Evolutionary conservation across 2,888 invertebrate species (phyloP).

Genomic region (Eilema depressum): DNA sequence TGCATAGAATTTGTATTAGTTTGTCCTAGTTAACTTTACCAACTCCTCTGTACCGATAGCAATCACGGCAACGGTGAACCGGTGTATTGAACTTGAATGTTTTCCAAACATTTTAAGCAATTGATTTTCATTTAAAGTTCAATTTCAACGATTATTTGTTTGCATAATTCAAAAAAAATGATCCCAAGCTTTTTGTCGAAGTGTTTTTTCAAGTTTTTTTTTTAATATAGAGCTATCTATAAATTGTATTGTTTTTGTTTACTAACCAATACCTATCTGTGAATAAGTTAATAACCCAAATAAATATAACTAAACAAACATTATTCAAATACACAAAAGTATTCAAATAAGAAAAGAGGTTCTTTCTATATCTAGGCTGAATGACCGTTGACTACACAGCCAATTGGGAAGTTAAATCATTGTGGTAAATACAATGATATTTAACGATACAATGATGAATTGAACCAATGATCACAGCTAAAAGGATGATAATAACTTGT

Average conservation of each 20-base stretch:
- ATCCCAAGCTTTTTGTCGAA: slow-evolving; percentile 16
- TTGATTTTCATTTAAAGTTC: background rate
- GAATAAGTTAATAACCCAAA: slow-evolving; percentile 51
- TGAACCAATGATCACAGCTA: background rate
- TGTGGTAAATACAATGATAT: slow-evolving; percentile 1
- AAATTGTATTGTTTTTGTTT: slow-evolving; percentile 25
- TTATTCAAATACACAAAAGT: background rate
- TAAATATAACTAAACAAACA: slow-evolving; percentile 13
- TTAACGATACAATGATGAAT: background rate
- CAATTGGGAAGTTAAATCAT: background rate
- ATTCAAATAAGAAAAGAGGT: background rate
- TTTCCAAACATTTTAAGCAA: background rate
- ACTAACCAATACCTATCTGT: slow-evolving; percentile 49
- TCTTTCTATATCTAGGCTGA: background rate
- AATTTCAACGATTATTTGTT: background rate
- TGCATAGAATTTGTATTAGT: background rate
- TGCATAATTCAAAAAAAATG: background rate
- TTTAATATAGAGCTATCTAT: slow-evolving; percentile 1
- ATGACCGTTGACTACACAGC: background rate
- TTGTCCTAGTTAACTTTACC: slow-evolving; percentile 8
- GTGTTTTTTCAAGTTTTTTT: background rate
- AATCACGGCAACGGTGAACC: slow-evolving; percentile 1
- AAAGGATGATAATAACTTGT: slow-evolving; percentile 64
- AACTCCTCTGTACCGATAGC: background rate
- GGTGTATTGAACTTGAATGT: slow-evolving; percentile 13